Percentiles rank a stretch among this genome's conserved stretches.
Conservation (phyloP, 2,888 invertebrate genomes). For the Mythimna impura region DNA sequence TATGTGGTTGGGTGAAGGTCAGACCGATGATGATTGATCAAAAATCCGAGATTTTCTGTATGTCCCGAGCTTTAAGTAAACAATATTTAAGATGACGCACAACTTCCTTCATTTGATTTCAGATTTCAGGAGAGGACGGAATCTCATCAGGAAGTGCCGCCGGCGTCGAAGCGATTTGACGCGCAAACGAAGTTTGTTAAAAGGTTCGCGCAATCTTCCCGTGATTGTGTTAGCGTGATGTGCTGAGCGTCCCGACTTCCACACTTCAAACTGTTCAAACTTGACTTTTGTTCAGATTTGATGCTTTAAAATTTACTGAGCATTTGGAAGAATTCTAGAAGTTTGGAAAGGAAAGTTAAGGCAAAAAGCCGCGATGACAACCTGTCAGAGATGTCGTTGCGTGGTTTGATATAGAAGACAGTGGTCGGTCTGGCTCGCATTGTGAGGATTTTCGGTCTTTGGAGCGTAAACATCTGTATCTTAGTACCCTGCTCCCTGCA, state of each 20-base stretch:
- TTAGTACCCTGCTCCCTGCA: no score
- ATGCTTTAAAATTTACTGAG: background rate
- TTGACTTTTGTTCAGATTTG: slow-evolving; percentile 8
- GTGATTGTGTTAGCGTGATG: slow-evolving; percentile 21
- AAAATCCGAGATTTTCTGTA: no score
- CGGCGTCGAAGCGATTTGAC: background rate
- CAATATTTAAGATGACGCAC: background rate
- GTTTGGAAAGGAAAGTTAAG: background rate
- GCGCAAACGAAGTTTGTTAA: slow-evolving; percentile 23
- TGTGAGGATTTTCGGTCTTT: no score
- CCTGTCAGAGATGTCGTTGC: no score
- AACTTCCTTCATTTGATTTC: background rate
- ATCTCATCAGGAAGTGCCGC: background rate
- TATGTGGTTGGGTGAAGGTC: no score
- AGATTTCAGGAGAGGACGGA: slow-evolving; percentile 1
- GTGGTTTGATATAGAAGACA: no score
- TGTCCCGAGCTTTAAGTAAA: background rate
- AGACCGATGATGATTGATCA: no score
- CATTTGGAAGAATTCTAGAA: background rate
- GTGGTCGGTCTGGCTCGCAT: no score
- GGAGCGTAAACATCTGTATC: no score
- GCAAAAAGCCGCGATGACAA: no score
- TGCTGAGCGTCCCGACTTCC: background rate
- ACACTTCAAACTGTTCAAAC: slow-evolving; percentile 1
- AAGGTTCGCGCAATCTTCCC: slow-evolving; percentile 13